phyloP scores from a whole-genome alignment of 2,113 vertebrate genomes.

The Toxotes chatareus region DNA sequence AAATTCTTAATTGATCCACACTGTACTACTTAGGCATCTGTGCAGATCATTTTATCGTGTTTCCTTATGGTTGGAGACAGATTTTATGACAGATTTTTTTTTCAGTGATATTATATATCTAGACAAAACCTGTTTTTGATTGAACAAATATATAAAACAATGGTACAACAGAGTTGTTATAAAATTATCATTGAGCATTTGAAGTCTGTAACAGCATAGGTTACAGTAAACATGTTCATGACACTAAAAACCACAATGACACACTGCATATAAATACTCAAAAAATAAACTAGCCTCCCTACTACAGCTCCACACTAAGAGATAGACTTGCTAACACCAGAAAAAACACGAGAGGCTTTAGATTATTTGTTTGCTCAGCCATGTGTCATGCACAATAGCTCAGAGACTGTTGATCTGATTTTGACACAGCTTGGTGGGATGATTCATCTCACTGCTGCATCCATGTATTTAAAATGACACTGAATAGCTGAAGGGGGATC shows the following conservation, averaged over 20 bases:
- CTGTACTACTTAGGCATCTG: neutral
- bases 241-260: neutral
- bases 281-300: neutral
- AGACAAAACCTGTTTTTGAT: neutral
- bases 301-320: neutral
- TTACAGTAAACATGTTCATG: neutral
- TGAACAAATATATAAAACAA: neutral
- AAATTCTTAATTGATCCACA: neutral
- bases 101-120: neutral
- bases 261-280: neutral
- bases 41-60: neutral
- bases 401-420: conserved; percentile 41
- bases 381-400: conserved; percentile 46
- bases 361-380: conserved; percentile 52
- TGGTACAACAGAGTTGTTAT: neutral
- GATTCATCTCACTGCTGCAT: conserved; percentile 49
- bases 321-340: conserved; percentile 3
- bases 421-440: conserved; percentile 53
- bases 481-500: conserved; percentile 66
- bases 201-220: neutral
- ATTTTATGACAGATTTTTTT: neutral
- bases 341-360: conserved; percentile 2
- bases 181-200: neutral
- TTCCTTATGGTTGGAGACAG: neutral
- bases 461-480: conserved; percentile 70